Percentiles rank a stretch among this genome's conserved stretches.
phyloP scores from a whole-genome alignment of 2,888 invertebrate genomes.

The Pandemis cinnamomeana region DNA sequence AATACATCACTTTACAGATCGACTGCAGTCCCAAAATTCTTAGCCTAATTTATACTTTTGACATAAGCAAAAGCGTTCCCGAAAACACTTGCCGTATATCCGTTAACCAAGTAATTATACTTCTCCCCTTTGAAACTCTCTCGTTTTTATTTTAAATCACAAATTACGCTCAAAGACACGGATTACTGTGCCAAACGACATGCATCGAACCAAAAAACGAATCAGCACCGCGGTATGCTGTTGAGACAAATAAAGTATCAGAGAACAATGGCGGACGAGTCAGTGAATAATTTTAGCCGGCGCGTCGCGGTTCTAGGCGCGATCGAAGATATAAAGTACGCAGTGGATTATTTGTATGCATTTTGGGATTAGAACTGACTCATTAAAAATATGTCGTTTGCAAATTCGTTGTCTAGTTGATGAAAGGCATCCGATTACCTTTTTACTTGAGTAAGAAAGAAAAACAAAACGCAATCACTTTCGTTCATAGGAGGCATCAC shows the following conservation, averaged over 20 bases:
- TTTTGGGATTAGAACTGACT: background rate
- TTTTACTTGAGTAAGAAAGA: too few species aligned
- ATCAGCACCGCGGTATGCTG: constrained; percentile 47
- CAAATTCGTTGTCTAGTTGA: too few species aligned
- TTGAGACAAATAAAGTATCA: constrained; percentile 79
- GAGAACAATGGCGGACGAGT: constrained; percentile 79
- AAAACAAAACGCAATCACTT: too few species aligned
- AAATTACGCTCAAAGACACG: constrained; percentile 70
- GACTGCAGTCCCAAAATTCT: too few species aligned
- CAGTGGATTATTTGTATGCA: constrained; percentile 46
- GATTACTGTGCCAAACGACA: constrained; percentile 71
- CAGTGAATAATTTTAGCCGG: constrained; percentile 82
- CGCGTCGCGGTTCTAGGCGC: constrained; percentile 56
- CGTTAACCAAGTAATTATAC: constrained; percentile 9
- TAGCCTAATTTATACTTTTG: background rate
- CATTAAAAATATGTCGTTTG: too few species aligned
- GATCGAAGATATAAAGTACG: constrained; percentile 47
- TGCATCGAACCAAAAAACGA: constrained; percentile 72
- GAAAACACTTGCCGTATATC: constrained; percentile 30
- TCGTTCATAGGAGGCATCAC: too few species aligned
- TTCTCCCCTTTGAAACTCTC: constrained; percentile 58
- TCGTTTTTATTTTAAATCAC: constrained; percentile 69
- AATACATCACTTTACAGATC: too few species aligned
- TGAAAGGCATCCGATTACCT: too few species aligned
- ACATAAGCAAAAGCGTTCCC: background rate